Evolutionary conservation across 2,888 invertebrate genomes (phyloP).

Genomic region (Drosophila sordidula): DNA sequence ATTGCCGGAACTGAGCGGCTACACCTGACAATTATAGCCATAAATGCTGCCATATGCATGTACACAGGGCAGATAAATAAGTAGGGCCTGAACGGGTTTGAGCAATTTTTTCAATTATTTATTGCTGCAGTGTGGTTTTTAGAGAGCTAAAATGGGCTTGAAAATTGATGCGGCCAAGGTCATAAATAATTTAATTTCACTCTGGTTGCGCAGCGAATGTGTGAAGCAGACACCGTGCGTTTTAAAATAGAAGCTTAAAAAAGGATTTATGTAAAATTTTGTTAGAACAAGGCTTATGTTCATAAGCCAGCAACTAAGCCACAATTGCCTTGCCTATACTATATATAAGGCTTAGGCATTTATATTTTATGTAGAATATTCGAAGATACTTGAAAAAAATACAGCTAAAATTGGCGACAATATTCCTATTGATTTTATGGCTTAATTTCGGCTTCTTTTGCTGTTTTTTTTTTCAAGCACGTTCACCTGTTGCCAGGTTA

Average conservation of each 20-base stretch:
- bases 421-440: background rate
- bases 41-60: constrained; percentile 40
- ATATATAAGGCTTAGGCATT: too few species aligned
- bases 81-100: constrained; percentile 9
- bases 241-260: constrained; percentile 1
- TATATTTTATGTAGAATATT: too few species aligned
- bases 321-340: too few species aligned
- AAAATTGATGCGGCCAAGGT: constrained; percentile 49
- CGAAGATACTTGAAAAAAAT: background rate
- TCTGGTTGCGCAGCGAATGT: background rate
- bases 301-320: background rate
- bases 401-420: background rate
- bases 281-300: too few species aligned
- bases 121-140: constrained; percentile 47
- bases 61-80: constrained; percentile 1
- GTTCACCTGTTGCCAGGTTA: constrained; percentile 47
- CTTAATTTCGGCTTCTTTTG: background rate
- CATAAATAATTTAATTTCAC: constrained; percentile 30
- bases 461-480: background rate
- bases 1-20: constrained; percentile 70
- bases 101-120: constrained; percentile 49
- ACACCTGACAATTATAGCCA: constrained; percentile 75
- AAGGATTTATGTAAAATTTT: too few species aligned
- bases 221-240: background rate
- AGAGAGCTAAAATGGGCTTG: constrained; percentile 51